Conservation (phyloP, 1,140 invertebrate genomes). For the Musca vetustissima region DNA sequence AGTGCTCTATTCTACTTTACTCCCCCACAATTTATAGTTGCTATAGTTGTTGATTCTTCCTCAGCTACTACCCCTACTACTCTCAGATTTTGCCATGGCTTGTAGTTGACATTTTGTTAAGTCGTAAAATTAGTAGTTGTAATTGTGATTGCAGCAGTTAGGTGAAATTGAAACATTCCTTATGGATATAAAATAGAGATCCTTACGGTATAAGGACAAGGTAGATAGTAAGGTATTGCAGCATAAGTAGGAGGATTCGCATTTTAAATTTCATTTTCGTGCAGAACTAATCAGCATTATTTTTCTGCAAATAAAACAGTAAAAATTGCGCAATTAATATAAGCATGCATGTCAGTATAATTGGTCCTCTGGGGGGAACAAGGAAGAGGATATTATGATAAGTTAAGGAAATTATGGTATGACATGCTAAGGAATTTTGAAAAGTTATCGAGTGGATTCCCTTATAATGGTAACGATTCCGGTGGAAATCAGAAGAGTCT, state of each 20-base stretch:
- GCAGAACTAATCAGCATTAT: conserved; percentile 21
- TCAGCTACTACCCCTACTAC: no score
- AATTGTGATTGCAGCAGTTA: background rate
- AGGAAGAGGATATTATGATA: no score
- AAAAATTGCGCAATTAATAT: conserved; percentile 18
- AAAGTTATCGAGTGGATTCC: no score
- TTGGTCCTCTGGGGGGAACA: no score
- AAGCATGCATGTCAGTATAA: background rate
- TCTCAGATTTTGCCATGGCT: background rate
- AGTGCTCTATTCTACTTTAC: background rate
- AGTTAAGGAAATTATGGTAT: no score
- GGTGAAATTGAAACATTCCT: background rate
- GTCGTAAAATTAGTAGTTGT: conserved; percentile 1
- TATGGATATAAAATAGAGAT: background rate
- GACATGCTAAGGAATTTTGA: no score
- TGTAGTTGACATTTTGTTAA: conserved; percentile 20
- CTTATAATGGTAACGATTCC: no score
- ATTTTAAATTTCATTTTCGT: conserved; percentile 14
- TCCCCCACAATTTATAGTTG: background rate
- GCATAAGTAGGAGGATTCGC: background rate
- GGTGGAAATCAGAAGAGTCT: no score
- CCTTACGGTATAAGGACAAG: conserved; percentile 1
- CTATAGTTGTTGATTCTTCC: background rate
- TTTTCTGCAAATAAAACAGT: conserved; percentile 3
- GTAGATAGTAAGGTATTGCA: background rate